phyloP scores from a whole-genome alignment of 2,797 vertebrate genomes.

The Meriones psammophilus region DNA sequence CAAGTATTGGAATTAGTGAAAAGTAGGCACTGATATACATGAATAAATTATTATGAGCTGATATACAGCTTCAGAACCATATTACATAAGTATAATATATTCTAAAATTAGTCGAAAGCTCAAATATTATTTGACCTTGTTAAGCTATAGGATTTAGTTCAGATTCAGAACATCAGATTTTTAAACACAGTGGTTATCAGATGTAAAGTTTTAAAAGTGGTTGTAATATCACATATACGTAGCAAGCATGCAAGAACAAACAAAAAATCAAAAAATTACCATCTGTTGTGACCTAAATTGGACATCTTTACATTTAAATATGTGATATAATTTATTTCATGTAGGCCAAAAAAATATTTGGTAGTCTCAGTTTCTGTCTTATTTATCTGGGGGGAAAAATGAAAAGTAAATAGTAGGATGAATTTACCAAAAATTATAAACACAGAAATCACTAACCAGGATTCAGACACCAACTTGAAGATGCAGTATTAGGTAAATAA shows the following conservation, averaged over 20 bases:
- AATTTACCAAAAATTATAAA: background rate
- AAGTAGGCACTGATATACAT: background rate
- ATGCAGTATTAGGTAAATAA: background rate
- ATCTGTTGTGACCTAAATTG: background rate
- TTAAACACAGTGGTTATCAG: background rate
- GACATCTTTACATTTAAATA: background rate
- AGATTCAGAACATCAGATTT: background rate
- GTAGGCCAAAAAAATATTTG: background rate
- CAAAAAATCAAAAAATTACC: background rate
- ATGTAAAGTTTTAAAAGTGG: background rate
- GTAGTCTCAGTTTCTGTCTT: background rate
- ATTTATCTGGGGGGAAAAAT: background rate
- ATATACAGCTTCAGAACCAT: background rate
- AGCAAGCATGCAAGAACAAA: background rate
- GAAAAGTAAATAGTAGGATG: background rate
- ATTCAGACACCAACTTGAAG: background rate
- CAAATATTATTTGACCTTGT: background rate
- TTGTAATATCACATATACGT: background rate
- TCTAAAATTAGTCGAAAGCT: background rate
- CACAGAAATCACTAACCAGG: background rate
- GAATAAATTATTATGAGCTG: background rate
- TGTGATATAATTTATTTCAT: background rate
- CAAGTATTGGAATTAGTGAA: slow-evolving; percentile 36
- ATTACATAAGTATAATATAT: background rate
- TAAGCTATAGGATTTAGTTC: background rate